Base-by-base conservation (phyloP, 2,797 vertebrate genomes). In the Xenentodon cancila region DNA sequence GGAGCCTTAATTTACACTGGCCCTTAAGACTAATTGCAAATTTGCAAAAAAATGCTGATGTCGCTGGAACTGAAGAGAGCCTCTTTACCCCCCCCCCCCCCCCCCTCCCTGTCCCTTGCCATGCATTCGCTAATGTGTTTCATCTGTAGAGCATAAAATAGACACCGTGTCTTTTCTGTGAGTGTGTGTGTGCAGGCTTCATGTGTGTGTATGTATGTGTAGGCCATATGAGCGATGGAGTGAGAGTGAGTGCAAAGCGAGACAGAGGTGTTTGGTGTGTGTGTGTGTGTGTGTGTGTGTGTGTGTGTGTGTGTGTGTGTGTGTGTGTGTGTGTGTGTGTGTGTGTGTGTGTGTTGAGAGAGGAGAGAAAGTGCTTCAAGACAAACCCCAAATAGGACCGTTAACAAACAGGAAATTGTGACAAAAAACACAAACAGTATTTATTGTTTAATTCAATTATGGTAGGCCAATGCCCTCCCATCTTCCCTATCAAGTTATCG, bases 1-100 rank as follows among this genome's bases (percentile, higher is more conserved):
- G 94, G 96, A 97, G 96, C 95, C 95, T 95, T 98, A 95, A 98
- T 98, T 98, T 98, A 97, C 95, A 90, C 94, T 87, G 94, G 96
- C 96, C 96, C 96, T 96, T 97, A 97, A 98, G 96, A 97, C 96
- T 98, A 98, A 98, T 98, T 98, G 96, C 96, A 96, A 95, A 98
- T 97, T 98, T 97, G 93, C 91, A 89, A 93, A 88, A 97, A 98
- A 98, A 95, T 96, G 97, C 97, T 99, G 97, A 99, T 96, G 95
- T 94, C 94, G 96, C 94, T 96, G 95, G 94, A 97, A 96, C 93
- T 59, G 92, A 92, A 90, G 64, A 78, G 77, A 72, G 73, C 67
- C 75, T 89, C 77, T 81, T 75, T 82, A 68, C 57, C 85, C 73
- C 82, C 90, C 93, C 92, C 91, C 92, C 88, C n/a, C n/a, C n/a